Evolutionary conservation across 2,113 vertebrate genomes (phyloP).

Genomic region (Actenoides hombroni): DNA sequence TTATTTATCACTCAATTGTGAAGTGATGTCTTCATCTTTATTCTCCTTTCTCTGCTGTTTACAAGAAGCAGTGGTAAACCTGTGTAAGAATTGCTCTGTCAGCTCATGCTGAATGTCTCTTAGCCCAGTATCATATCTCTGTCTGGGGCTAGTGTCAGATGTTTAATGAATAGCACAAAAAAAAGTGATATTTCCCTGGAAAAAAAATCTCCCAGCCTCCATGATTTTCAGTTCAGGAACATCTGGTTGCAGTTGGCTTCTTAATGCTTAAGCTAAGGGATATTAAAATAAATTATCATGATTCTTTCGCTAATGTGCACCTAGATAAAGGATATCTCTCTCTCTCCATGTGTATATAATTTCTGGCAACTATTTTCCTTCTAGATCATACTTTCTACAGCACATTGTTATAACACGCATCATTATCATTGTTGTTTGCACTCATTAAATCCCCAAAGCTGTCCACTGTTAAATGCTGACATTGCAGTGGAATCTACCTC

Average conservation of each 20-base stretch:
- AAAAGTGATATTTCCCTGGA: neutral
- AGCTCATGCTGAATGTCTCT: neutral
- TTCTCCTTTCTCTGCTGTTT: neutral
- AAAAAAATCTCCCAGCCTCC: neutral
- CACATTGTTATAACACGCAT: fast-evolving
- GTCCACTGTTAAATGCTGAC: neutral
- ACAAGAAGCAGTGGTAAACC: neutral
- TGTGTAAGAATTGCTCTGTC: neutral
- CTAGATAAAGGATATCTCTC: neutral
- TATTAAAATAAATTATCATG: neutral
- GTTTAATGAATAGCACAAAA: neutral
- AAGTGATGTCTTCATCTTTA: neutral
- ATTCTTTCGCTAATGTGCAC: neutral
- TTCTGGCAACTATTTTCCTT: neutral
- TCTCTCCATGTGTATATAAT: too few relatives aligned
- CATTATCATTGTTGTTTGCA: fast-evolving
- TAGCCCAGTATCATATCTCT: neutral
- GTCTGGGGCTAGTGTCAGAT: neutral
- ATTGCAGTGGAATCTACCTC: neutral
- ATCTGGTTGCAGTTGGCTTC: neutral
- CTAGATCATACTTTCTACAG: neutral
- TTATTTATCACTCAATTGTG: constrained; percentile 9
- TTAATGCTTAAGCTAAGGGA: neutral
- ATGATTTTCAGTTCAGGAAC: neutral
- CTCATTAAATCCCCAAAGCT: neutral